Conservation (phyloP, 2,113 vertebrate genomes). For the Rallus limicola region DNA sequence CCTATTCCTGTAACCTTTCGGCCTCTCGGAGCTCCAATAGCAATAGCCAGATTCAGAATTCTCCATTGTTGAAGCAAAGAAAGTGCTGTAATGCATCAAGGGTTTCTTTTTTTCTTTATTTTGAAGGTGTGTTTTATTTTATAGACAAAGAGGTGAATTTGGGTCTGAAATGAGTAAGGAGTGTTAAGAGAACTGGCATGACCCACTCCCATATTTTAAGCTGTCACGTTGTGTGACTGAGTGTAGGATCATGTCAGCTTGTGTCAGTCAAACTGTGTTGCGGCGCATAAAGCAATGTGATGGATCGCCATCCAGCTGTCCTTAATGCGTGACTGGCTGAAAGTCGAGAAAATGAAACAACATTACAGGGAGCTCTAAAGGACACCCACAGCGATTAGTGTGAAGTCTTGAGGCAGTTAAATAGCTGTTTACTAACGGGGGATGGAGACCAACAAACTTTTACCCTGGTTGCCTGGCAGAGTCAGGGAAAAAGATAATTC, state of each 20-base stretch:
- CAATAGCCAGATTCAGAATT: background rate
- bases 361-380: background rate
- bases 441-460: background rate
- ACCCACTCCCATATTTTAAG: background rate
- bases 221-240: background rate
- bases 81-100: background rate
- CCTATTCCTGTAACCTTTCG: background rate
- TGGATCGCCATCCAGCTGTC: background rate
- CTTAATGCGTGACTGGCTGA: background rate
- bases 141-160: background rate
- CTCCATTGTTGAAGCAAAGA: background rate
- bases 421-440: slow-evolving; percentile 37
- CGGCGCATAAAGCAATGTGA: accelerated
- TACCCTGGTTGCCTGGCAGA: background rate
- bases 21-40: background rate
- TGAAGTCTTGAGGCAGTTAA: slow-evolving; percentile 22
- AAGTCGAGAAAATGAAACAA: background rate
- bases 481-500: slow-evolving; percentile 5
- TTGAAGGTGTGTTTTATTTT: background rate
- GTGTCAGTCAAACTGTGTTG: background rate
- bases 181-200: background rate
- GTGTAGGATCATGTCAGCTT: background rate
- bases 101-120: no score
- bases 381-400: background rate
- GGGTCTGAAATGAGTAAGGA: background rate